These are phyloP conservation scores for Laterallus jamaicensis DNA, from an alignment of 2,113 vertebrate genomes.

Conservation along the genomic window DNA sequence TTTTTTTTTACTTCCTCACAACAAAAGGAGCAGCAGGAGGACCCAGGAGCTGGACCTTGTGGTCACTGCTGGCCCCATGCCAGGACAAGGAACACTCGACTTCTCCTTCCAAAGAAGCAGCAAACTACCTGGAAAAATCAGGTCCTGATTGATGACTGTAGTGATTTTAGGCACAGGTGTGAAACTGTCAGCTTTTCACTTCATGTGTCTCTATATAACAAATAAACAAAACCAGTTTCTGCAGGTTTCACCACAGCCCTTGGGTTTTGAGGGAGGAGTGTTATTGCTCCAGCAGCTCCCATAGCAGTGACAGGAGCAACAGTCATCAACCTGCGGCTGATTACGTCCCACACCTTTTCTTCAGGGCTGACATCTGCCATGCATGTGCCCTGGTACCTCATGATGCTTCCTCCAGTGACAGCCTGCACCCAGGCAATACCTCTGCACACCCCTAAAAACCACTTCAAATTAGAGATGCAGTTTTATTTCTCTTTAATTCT, in stretches of 20 bases:
- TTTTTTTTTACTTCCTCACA: neutral
- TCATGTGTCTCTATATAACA: constrained; percentile 2
- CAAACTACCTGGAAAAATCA: neutral
- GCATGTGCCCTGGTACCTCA: fast-evolving
- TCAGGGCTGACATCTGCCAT: fast-evolving
- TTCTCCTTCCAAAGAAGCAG: neutral
- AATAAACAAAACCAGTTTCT: neutral
- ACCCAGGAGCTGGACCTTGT: neutral
- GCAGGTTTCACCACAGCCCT: neutral
- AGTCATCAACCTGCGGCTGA: neutral
- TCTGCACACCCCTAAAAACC: neutral
- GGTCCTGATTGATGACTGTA: neutral
- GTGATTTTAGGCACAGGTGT: neutral
- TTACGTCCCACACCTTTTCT: neutral
- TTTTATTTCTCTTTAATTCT: neutral
- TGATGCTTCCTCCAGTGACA: neutral
- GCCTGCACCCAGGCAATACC: neutral
- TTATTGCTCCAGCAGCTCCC: neutral
- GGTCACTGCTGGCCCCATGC: neutral
- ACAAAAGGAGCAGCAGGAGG: neutral
- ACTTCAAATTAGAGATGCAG: neutral
- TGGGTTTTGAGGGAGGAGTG: neutral
- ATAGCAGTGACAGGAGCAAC: neutral
- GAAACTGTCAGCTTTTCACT: neutral
- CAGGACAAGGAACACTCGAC: neutral